These are phyloP conservation scores for Pyrocoelia pectoralis DNA, from an alignment of 2,888 invertebrate species.

Conservation along the genomic window DNA sequence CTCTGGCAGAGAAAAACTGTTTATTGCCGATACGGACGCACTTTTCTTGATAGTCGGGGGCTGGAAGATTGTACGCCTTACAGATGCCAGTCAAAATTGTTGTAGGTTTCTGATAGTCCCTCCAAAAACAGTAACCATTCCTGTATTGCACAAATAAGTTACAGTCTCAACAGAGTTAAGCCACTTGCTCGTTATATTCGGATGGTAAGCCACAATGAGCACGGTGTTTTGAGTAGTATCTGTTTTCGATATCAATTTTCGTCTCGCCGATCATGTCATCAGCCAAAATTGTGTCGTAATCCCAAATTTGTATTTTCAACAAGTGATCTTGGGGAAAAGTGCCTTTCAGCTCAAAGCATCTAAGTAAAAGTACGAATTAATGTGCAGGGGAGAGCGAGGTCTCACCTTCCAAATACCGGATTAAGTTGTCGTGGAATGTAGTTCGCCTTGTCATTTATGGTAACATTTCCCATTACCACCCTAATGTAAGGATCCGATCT, in stretches of 20 bases:
- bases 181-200: conserved; percentile 72
- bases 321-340: conserved; percentile 78
- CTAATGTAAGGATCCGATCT: conserved; percentile 82
- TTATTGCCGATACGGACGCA: conserved; percentile 64
- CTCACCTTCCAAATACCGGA: conserved; percentile 83
- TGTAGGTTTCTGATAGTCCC: conserved; percentile 76
- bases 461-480: conserved; percentile 72
- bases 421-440: conserved; percentile 77
- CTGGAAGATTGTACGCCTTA: conserved; percentile 66
- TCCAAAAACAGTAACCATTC: conserved; percentile 78
- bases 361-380: conserved; percentile 50
- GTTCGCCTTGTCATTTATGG: conserved; percentile 72
- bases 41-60: conserved; percentile 63
- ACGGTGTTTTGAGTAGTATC: conserved; percentile 81
- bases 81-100: conserved; percentile 78
- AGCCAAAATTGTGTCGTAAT: conserved; percentile 71
- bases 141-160: conserved; percentile 48
- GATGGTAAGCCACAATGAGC: conserved; percentile 79
- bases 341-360: conserved; percentile 78
- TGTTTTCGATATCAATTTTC: conserved; percentile 85
- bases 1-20: conserved; percentile 46
- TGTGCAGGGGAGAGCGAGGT: conserved; percentile 4
- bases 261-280: conserved; percentile 89
- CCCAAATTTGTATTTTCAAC: conserved; percentile 76
- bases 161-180: background rate